Percentiles rank a stretch among this genome's conserved stretches.
phyloP scores from a whole-genome alignment of 2,888 invertebrate genomes.

The Sarcophaga variegata region DNA sequence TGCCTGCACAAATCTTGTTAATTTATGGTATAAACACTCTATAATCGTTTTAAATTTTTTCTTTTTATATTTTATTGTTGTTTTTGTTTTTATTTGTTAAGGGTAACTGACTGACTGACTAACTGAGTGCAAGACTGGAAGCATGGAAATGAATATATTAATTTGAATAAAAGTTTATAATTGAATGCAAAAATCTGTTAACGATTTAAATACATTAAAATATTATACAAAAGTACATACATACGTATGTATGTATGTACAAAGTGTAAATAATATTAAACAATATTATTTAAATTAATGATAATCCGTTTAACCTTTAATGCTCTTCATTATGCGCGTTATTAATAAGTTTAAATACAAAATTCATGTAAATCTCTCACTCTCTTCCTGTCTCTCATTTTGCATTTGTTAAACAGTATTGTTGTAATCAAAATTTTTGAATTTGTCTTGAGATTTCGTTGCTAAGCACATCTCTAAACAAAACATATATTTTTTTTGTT shows the following conservation, averaged over 20 bases:
- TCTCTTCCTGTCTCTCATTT: too few species aligned
- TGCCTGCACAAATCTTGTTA: slow-evolving; percentile 22
- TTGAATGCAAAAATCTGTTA: slow-evolving; percentile 5
- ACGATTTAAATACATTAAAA: background rate
- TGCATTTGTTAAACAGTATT: too few species aligned
- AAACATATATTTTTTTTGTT: background rate
- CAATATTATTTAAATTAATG: background rate
- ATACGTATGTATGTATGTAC: too few species aligned
- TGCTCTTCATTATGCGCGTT: background rate
- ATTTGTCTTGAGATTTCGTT: background rate
- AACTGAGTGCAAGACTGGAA: background rate
- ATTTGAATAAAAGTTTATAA: background rate
- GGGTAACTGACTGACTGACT: background rate
- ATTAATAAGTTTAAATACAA: too few species aligned
- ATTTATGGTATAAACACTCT: slow-evolving; percentile 6
- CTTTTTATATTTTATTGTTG: background rate
- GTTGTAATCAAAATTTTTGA: too few species aligned
- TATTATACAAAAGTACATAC: background rate
- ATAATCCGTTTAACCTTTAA: background rate
- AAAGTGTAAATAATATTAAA: too few species aligned
- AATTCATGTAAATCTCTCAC: too few species aligned
- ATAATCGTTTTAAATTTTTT: background rate
- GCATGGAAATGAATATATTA: background rate
- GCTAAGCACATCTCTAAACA: background rate
- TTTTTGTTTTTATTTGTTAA: background rate